Evolutionary conservation across 2,797 vertebrate genomes (phyloP).

Genomic region (Echiichthys vipera): DNA sequence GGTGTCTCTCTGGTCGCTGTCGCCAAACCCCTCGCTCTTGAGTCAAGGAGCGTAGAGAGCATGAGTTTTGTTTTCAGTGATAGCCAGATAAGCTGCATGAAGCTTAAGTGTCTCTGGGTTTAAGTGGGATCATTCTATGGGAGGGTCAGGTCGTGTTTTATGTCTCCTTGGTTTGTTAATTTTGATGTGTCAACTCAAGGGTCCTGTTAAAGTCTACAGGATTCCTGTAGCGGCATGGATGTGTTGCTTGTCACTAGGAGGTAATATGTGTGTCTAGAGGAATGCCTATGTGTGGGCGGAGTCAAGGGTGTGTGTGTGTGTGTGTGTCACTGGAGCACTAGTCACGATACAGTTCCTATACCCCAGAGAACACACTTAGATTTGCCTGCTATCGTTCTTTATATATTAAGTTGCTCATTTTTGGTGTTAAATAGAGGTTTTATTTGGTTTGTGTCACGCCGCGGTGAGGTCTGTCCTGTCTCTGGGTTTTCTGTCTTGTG

Average conservation of each 20-base stretch:
- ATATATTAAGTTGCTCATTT: background rate
- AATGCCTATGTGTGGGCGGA: no score
- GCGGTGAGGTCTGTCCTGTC: no score
- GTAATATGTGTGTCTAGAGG: no score
- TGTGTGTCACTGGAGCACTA: no score
- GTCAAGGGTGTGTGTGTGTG: no score
- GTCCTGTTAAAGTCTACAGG: no score
- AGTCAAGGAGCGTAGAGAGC: background rate
- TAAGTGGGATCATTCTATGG: background rate
- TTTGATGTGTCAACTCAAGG: background rate
- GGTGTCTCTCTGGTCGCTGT: background rate
- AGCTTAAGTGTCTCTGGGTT: background rate
- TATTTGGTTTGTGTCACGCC: no score
- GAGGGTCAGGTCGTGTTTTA: background rate
- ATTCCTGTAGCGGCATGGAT: no score
- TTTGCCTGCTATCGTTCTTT: background rate
- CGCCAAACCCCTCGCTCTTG: background rate
- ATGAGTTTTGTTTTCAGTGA: background rate
- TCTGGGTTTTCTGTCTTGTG: no score
- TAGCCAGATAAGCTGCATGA: background rate
- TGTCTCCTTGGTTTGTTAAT: background rate
- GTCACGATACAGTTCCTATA: no score
- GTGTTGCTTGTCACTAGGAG: no score
- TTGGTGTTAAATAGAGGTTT: background rate
- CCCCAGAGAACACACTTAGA: no score